phyloP scores from a whole-genome alignment of 2,888 invertebrate genomes.

The Eupithecia pulchellata region DNA sequence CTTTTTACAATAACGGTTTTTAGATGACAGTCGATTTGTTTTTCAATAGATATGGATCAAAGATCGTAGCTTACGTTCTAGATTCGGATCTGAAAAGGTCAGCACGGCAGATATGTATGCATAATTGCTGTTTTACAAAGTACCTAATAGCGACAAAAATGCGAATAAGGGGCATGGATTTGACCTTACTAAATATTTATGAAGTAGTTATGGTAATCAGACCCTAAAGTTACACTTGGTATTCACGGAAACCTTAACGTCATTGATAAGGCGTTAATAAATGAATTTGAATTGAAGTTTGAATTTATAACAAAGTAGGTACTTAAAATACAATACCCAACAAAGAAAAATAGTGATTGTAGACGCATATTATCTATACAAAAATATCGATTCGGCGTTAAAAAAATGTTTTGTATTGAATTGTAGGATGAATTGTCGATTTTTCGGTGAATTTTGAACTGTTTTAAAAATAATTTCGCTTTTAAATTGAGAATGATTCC shows the following conservation, averaged over 20 bases:
- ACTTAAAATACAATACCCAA: no score
- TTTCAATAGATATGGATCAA: slow-evolving; percentile 22
- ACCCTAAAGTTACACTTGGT: slow-evolving; percentile 33
- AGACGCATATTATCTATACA: not conserved
- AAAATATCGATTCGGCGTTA: not conserved
- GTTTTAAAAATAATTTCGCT: no score
- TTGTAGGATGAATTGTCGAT: no score
- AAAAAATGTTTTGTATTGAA: no score
- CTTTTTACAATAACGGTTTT: slow-evolving; percentile 78
- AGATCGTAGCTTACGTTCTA: not conserved
- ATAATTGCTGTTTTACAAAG: slow-evolving; percentile 21
- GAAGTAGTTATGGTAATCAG: slow-evolving; percentile 39
- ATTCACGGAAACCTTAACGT: slow-evolving; percentile 15
- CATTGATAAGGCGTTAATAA: slow-evolving; percentile 1
- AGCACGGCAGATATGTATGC: slow-evolving; percentile 3
- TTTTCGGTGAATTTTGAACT: no score
- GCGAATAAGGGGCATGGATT: slow-evolving; percentile 48
- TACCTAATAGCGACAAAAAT: slow-evolving; percentile 35
- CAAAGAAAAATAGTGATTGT: not conserved
- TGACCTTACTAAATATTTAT: slow-evolving; percentile 46
- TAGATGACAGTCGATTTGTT: slow-evolving; percentile 73
- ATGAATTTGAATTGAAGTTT: not conserved
- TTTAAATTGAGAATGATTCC: no score
- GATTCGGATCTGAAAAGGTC: not conserved
- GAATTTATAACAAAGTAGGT: no score